A percentile compares a stretch with the other conserved stretches of the same genome.
Conservation (phyloP, 2,113 vertebrate genomes). For the zebrafish (Danio rerio) region DNA sequence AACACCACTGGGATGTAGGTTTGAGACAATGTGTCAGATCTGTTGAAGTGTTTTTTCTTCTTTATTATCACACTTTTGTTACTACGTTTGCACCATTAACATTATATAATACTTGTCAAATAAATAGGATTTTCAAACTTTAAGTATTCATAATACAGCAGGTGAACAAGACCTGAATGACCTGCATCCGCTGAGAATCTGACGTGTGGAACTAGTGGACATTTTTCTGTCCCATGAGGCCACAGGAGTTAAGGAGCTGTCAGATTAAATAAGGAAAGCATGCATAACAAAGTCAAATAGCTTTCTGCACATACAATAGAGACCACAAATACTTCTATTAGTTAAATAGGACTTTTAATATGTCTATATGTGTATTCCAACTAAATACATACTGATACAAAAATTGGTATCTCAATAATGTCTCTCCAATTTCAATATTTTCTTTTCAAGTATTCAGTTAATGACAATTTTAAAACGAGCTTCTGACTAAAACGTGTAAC, state of each 20-base stretch:
- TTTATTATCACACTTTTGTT: neutral
- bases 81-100: neutral
- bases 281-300: neutral
- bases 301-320: neutral
- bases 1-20: neutral
- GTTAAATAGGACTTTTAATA: too few relatives aligned
- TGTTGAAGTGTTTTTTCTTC: neutral
- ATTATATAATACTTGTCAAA: neutral
- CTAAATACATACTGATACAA: too few relatives aligned
- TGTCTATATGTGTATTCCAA: too few relatives aligned
- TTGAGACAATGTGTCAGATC: neutral
- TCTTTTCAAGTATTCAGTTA: too few relatives aligned
- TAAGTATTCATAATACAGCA: neutral
- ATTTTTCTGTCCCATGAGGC: slow-evolving; percentile 2
- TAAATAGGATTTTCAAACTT: neutral
- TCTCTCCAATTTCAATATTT: too few relatives aligned
- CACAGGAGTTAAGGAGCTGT: neutral
- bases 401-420: too few relatives aligned
- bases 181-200: neutral
- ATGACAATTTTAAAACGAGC: too few relatives aligned
- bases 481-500: too few relatives aligned
- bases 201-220: slow-evolving; percentile 4
- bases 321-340: neutral
- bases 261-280: slow-evolving; percentile 11
- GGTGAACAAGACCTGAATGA: neutral